Evolutionary conservation across 2,797 vertebrate genomes (phyloP).

Genomic region (Numenius phaeopus): DNA sequence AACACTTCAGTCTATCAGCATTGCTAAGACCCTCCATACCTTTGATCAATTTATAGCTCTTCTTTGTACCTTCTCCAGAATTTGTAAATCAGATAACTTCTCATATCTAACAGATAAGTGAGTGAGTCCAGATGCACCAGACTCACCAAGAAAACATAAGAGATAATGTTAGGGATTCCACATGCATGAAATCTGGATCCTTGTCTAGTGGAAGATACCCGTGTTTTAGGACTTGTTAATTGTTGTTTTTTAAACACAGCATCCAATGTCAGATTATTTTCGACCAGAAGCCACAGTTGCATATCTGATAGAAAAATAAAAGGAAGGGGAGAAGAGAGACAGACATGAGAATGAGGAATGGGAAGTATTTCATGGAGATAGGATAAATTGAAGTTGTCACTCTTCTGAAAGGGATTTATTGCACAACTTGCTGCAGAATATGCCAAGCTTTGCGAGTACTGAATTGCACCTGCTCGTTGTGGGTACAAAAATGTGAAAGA

Average conservation of each 20-base stretch:
- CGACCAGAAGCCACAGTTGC: neutral
- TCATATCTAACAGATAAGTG: conserved; percentile 42
- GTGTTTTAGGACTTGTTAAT: neutral
- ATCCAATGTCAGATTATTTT: neutral
- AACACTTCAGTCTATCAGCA: conserved; percentile 12
- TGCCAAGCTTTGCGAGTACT: neutral
- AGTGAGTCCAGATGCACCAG: conserved; percentile 59
- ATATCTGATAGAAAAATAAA: neutral
- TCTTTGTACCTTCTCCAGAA: conserved; percentile 48
- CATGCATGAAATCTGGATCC: conserved; percentile 23
- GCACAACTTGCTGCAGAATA: neutral
- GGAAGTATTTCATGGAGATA: neutral
- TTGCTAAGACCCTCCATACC: neutral
- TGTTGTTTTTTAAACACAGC: neutral
- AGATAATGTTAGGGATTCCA: conserved; percentile 31
- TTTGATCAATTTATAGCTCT: conserved; percentile 34
- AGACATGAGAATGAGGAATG: neutral
- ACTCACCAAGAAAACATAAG: neutral
- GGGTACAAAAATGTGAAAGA: neutral
- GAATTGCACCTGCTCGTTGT: neutral
- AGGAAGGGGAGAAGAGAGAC: neutral
- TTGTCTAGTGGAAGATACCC: neutral
- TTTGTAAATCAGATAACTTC: conserved; percentile 13
- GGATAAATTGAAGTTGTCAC: neutral
- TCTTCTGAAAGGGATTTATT: neutral